These are phyloP conservation scores for Streptopelia turtur DNA, from an alignment of 2,797 vertebrate species.

Conservation along the genomic window DNA sequence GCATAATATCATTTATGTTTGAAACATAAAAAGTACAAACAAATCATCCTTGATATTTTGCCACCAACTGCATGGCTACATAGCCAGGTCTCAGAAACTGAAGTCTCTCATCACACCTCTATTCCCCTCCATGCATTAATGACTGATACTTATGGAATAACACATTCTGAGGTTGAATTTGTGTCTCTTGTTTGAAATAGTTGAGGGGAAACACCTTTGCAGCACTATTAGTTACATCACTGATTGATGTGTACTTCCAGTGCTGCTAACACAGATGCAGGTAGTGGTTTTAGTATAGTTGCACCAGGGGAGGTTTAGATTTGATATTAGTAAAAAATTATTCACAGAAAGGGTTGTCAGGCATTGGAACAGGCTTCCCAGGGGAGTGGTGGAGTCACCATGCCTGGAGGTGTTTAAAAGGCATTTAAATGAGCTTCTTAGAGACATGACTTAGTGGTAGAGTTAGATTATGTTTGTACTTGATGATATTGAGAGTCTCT, in stretches of 20 bases:
- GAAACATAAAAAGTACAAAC: neutral
- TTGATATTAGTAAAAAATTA: too few species aligned
- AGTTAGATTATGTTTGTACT: too few species aligned
- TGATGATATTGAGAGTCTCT: too few species aligned
- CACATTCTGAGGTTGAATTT: neutral
- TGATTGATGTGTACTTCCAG: neutral
- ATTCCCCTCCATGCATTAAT: neutral
- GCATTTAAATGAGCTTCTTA: too few species aligned
- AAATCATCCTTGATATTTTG: neutral
- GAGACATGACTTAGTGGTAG: too few species aligned
- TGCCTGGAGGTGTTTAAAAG: too few species aligned
- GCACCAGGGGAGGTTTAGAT: too few species aligned
- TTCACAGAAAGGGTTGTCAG: too few species aligned
- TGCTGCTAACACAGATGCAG: neutral
- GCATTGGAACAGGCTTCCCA: too few species aligned
- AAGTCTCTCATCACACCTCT: fast-evolving
- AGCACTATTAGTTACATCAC: fast-evolving
- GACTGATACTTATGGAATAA: neutral
- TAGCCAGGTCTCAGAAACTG: neutral
- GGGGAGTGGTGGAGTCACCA: too few species aligned
- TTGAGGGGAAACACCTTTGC: neutral
- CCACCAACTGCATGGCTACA: neutral
- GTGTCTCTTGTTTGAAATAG: neutral
- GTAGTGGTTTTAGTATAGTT: neutral
- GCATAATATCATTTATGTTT: neutral